Conservation (phyloP, 2,888 invertebrate genomes). For the Drosophila imparisetae region DNA sequence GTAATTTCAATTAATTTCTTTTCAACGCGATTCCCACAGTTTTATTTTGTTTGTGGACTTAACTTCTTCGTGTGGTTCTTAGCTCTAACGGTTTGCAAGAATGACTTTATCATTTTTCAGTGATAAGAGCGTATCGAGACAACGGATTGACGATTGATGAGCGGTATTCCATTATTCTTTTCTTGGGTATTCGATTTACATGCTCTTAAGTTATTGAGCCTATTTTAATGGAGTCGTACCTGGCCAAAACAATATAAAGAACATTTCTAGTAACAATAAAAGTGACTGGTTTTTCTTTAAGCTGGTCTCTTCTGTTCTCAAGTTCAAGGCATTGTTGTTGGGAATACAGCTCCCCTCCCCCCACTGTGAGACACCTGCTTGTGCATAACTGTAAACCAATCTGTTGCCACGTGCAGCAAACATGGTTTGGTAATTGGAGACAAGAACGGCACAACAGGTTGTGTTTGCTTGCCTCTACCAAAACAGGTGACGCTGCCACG, state of each 20-base stretch:
- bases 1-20: constrained; percentile 56
- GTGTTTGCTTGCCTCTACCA: constrained; percentile 18
- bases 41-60: neutral
- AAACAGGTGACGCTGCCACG: constrained; percentile 49
- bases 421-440: constrained; percentile 54
- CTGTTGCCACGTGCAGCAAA: constrained; percentile 63
- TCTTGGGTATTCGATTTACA: constrained; percentile 10
- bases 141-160: constrained; percentile 9
- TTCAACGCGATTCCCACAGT: constrained; percentile 33
- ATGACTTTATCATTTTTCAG: neutral
- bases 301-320: constrained; percentile 47
- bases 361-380: constrained; percentile 24
- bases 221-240: constrained; percentile 19
- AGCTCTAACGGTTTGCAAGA: constrained; percentile 31
- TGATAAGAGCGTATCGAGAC: constrained; percentile 16
- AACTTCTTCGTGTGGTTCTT: constrained; percentile 1
- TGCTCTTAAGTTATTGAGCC: constrained; percentile 2
- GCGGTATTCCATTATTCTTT: neutral
- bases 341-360: neutral
- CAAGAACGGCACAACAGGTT: constrained; percentile 60
- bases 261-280: constrained; percentile 42
- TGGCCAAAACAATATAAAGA: constrained; percentile 4
- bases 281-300: constrained; percentile 5
- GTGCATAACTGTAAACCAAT: constrained; percentile 49
- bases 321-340: constrained; percentile 45